Base-by-base conservation (phyloP, 2,113 vertebrate genomes). In the Alethe diademata region DNA sequence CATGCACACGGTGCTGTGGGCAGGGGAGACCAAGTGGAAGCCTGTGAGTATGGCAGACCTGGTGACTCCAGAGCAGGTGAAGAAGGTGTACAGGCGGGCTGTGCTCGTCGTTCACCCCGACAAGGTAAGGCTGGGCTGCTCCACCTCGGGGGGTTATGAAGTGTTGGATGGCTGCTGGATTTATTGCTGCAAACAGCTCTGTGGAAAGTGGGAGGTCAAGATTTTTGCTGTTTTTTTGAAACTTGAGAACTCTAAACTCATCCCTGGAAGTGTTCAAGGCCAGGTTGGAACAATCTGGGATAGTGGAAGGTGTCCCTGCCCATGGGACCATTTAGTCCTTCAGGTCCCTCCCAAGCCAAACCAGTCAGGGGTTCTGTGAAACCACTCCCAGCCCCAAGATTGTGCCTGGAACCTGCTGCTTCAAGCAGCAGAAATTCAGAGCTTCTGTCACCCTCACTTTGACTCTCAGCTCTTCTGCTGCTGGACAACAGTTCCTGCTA, bases 1-100 rank as follows among this genome's bases (percentile, higher is more conserved):
- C 8, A 99, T 99, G 99, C 99, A 99, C 84, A 99, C 99, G 0
- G 99, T 99, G 84, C 98, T 99, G 53, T 99, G 99, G 99, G 98
- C 98, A 85, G 99, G 99, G 31, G 99, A 99, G 97, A 99, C 98
- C 23, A 99, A 99, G 94, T 99, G 99, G 99, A 99, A 99, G 81
- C 98, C 99, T 0, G 97, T 99, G n/a, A 98, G 99, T 56, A 99
- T 99, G 99, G 99, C 99, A 33, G 99, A 99, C 97, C 98, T 99
- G 79, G 99, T 99, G 40, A 99, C 99, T 0, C 99, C 99, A 2
- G 99, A 99, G 62, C 99, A 99, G 97, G 99, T 99, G 95, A 99
- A 99, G 97, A 99, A 99, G 96, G 98, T 99, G 62, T 99, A 99
- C 90, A 98, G 99, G 93, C 98, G 97, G 96, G 99, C 99, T 17